Percentiles rank a stretch among this genome's conserved stretches.
These are phyloP conservation scores for Argya squamiceps DNA, from an alignment of 2,797 vertebrate genomes.

Conservation along the genomic window DNA sequence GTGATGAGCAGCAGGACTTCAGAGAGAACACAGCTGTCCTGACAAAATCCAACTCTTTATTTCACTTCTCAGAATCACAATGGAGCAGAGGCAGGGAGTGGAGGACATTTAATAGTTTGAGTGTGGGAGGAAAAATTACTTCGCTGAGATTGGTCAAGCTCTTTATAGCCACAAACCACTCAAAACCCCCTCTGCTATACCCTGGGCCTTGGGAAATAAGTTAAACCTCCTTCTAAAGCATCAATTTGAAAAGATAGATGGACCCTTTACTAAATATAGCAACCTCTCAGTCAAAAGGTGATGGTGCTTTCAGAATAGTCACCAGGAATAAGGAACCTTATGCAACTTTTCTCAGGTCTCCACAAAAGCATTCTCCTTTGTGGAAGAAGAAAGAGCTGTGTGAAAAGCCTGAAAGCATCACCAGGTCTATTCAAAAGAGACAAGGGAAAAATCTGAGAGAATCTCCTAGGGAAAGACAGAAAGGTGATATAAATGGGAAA, in stretches of 20 bases:
- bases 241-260: not conserved
- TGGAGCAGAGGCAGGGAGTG: not conserved
- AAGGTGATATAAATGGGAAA: not conserved
- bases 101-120: not conserved
- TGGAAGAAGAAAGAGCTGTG: not conserved
- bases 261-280: not conserved
- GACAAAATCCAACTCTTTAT: not conserved
- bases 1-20: not conserved
- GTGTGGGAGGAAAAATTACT: not conserved
- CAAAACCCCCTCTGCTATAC: not conserved
- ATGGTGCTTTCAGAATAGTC: not conserved
- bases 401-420: not conserved
- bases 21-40: not conserved
- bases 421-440: not conserved
- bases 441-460: not conserved
- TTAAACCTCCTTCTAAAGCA: not conserved
- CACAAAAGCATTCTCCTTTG: not conserved
- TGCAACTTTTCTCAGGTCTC: not conserved
- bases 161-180: not conserved
- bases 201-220: not conserved
- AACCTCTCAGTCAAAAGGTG: not conserved
- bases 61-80: not conserved
- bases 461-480: not conserved
- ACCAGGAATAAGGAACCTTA: not conserved
- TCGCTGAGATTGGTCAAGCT: not conserved